A percentile compares a stretch with the other conserved stretches of the same genome.
Evolutionary conservation across 2,113 vertebrate genomes (phyloP).

Genomic region (Thryonomys swinderianus): DNA sequence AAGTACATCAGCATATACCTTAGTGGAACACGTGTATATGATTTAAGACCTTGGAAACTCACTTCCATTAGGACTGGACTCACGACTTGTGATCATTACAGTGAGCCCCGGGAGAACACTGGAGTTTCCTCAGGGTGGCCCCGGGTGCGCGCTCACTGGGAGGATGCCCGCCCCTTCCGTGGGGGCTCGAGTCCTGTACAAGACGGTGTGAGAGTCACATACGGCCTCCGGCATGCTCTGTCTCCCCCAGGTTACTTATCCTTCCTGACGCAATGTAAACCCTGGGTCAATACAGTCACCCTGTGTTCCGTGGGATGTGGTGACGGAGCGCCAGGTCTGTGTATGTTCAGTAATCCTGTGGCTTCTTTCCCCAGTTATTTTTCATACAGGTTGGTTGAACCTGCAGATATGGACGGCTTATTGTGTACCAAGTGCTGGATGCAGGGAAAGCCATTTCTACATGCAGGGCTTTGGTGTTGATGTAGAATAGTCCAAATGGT

Average conservation of each 20-base stretch:
- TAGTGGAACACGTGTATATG: neutral
- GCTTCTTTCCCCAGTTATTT: neutral
- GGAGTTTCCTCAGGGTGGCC: neutral
- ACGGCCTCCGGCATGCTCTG: neutral
- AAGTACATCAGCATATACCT: neutral
- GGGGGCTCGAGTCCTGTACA: too few species aligned
- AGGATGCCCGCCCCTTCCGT: neutral
- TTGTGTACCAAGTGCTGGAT: neutral
- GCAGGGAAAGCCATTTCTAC: neutral
- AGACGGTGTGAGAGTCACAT: neutral
- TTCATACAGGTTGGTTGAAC: neutral
- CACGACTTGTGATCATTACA: neutral
- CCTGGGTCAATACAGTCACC: fast-evolving
- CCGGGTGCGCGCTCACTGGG: too few species aligned
- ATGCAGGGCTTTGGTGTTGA: neutral
- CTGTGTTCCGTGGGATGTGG: too few species aligned
- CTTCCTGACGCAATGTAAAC: neutral
- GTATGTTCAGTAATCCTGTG: neutral
- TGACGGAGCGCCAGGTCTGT: neutral
- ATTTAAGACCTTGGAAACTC: neutral
- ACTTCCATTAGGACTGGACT: neutral
- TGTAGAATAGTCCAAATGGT: neutral
- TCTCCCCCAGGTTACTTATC: neutral
- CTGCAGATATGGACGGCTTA: neutral
- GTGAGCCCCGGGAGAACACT: neutral